phyloP scores from a whole-genome alignment of 2,113 vertebrate genomes.

The Marmota flaviventris region DNA sequence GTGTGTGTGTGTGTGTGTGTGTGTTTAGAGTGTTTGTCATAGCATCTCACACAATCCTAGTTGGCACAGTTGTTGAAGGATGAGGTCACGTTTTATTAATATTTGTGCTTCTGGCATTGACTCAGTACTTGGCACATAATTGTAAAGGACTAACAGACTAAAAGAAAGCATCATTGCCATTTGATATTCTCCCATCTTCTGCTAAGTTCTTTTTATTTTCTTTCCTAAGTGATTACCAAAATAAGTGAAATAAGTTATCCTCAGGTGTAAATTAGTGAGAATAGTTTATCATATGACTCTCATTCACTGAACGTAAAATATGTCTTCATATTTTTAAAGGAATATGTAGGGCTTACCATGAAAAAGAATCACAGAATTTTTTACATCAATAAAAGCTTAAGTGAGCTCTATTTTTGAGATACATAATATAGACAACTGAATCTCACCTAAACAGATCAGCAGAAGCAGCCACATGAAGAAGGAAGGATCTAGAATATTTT shows the following conservation, averaged over 20 bases:
- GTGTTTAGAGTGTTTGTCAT: background rate
- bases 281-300: background rate
- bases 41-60: background rate
- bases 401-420: background rate
- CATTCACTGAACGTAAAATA: background rate
- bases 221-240: background rate
- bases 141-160: conserved; percentile 11
- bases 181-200: background rate
- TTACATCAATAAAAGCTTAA: background rate
- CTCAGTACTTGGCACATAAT: background rate
- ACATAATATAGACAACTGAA: background rate
- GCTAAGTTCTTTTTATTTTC: background rate
- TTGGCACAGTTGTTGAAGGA: background rate
- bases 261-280: background rate
- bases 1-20: background rate
- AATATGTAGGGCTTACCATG: background rate
- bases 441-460: background rate
- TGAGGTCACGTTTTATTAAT: background rate
- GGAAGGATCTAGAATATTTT: background rate
- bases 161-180: background rate
- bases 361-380: background rate
- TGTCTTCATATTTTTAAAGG: background rate
- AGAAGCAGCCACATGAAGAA: background rate
- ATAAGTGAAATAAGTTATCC: background rate
- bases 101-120: background rate